These are phyloP conservation scores for Cataglyphis hispanica DNA, from an alignment of 1,140 invertebrate genomes.

Conservation along the genomic window DNA sequence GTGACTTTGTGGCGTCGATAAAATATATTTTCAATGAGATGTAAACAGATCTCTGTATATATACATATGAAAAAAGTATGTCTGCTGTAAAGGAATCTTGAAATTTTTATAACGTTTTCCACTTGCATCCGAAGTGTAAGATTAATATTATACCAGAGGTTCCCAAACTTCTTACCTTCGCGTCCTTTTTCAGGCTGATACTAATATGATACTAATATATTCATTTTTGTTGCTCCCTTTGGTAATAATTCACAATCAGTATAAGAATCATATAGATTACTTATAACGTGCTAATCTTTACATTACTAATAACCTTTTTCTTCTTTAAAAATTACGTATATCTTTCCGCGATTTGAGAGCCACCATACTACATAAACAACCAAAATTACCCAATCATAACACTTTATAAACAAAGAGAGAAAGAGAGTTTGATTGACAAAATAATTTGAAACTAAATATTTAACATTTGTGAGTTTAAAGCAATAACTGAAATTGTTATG, in stretches of 20 bases:
- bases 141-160: not conserved
- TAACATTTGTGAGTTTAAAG: conserved; percentile 3
- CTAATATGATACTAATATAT: too few relatives aligned
- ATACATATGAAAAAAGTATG: too few relatives aligned
- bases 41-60: too few relatives aligned
- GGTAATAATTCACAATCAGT: not conserved
- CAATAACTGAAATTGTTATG: not conserved
- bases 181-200: not conserved
- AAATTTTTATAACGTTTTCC: too few relatives aligned
- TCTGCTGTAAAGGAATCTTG: too few relatives aligned
- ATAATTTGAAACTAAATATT: not conserved
- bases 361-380: not conserved
- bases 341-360: not conserved
- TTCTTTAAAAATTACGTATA: not conserved
- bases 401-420: not conserved
- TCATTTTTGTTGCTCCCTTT: not conserved
- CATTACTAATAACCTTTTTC: not conserved
- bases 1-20: too few relatives aligned
- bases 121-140: not conserved
- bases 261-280: not conserved
- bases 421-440: not conserved
- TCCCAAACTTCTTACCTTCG: not conserved
- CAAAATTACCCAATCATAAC: not conserved
- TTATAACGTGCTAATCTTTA: not conserved
- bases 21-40: not conserved